phyloP scores from a whole-genome alignment of 2,888 invertebrate species.

The Dexiosoma caninum region DNA sequence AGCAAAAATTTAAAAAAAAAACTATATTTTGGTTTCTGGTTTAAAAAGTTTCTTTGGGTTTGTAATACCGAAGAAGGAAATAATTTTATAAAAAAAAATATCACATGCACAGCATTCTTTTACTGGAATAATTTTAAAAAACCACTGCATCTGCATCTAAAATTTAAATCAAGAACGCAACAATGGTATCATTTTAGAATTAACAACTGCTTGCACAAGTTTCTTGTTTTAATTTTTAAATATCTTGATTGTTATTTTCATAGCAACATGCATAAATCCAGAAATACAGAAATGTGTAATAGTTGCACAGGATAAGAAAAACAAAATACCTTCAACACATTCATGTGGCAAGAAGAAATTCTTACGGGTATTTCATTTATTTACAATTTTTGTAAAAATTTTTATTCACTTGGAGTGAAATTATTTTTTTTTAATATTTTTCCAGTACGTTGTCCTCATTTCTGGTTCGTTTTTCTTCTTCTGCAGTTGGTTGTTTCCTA shows the following conservation, averaged over 20 bases:
- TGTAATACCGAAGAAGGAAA: background rate
- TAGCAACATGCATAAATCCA: conserved; percentile 1
- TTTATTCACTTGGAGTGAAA: conserved; percentile 21
- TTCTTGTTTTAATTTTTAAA: conserved; percentile 15
- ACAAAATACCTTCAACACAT: conserved; percentile 41
- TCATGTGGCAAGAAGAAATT: conserved; percentile 72
- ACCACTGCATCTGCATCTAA: background rate
- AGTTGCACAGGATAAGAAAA: background rate
- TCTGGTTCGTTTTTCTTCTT: background rate
- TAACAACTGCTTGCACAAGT: conserved; percentile 43
- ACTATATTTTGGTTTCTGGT: too few species aligned
- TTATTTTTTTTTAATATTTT: conserved; percentile 32
- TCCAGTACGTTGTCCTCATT: conserved; percentile 16
- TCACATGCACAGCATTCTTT: background rate
- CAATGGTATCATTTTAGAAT: conserved; percentile 53
- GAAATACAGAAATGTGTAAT: background rate
- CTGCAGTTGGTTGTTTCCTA: background rate
- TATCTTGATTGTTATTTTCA: conserved; percentile 16
- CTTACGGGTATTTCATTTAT: conserved; percentile 61
- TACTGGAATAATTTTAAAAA: conserved; percentile 19
- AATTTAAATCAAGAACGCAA: background rate
- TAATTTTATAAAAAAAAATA: background rate
- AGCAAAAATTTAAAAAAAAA: too few species aligned
- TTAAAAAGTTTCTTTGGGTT: too few species aligned
- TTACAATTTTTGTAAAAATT: conserved; percentile 27